Evolutionary conservation across 2,797 vertebrate genomes (phyloP), one percentile per base, ranked within the genome.

Genomic region (Denticeps clupeoides): DNA sequence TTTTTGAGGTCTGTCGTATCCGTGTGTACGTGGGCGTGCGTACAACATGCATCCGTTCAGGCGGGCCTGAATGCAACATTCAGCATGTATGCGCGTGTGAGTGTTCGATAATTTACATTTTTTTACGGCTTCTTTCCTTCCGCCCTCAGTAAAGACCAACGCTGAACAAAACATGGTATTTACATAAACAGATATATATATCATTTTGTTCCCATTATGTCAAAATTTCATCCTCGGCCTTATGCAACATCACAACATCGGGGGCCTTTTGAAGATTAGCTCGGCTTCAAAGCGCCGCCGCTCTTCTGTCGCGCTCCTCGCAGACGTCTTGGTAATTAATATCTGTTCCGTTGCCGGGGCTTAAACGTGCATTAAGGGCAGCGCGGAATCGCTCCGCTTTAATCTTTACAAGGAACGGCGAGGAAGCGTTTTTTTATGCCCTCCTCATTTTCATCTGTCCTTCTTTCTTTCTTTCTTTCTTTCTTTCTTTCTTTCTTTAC

Each of bases 201-300:
- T 45, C 60, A 66, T 63, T 66, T 52, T 66, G 60, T 55, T 62
- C 60, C 49, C 57, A 59, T 65, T 60, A 65, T 59, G 59, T 65
- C 63, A 60, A 66, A 62, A 62, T 49, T 58, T 66, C 55, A 45
- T 53, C 26, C 10, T 10, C 41, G 47, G 51, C 47, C 63, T 60
- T 63, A 55, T 32, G 45, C 54, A 63, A 55, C 60, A 57, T 65
- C 53, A 62, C 31, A 60, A 53, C 41, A 55, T 62, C 44, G 47
- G 47, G 52, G 43, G 44, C 46, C 51, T 62, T 43, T 53, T 42
- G 62, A 56, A 54, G 66, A 63, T 60, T 54, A 48, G 45, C 51
- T 29, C 29, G 50, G 59, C 65, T 65, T 53, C 37, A 65, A 65
- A 65, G 63, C 56, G 9, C 24, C 24, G 29, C 45, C 58, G 41